Evolutionary conservation across 2,888 invertebrate genomes (phyloP).

Genomic region (Pocota personata): DNA sequence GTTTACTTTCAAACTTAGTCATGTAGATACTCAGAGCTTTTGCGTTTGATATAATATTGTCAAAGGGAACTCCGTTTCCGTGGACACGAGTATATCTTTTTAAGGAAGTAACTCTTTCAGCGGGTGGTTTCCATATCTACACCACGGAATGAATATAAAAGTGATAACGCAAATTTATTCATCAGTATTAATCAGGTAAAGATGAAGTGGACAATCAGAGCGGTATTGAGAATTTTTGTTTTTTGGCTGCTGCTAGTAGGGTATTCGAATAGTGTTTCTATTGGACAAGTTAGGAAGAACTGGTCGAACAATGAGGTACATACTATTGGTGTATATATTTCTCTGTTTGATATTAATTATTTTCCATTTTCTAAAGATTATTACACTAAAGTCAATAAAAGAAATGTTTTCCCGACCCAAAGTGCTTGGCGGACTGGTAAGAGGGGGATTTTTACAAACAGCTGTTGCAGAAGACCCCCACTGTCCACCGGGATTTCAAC

Average conservation of each 20-base stretch:
- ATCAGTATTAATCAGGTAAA: conserved; percentile 11
- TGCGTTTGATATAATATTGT: neutral
- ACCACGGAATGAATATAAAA: conserved; percentile 36
- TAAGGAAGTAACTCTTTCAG: conserved; percentile 6
- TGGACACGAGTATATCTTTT: conserved; percentile 15
- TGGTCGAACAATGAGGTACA: conserved; percentile 40
- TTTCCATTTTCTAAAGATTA: conserved; percentile 13
- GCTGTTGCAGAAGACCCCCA: conserved; percentile 35
- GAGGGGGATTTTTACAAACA: neutral
- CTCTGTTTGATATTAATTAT: neutral
- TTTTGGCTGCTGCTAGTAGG: conserved; percentile 9
- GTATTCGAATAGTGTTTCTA: neutral
- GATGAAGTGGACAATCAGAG: conserved; percentile 8
- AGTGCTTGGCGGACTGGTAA: conserved; percentile 2
- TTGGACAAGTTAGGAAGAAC: neutral
- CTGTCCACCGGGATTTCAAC: conserved; percentile 41
- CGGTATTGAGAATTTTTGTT: conserved; percentile 1
- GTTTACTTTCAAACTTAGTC: conserved; percentile 35
- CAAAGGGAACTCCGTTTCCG: conserved; percentile 18
- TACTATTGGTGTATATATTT: neutral
- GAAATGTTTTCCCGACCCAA: conserved; percentile 6
- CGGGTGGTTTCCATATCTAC: neutral
- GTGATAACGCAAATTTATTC: neutral
- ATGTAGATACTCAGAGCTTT: neutral
- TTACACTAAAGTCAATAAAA: conserved; percentile 33